phyloP scores from a whole-genome alignment of 1,140 invertebrate genomes.

The Musca vetustissima region DNA sequence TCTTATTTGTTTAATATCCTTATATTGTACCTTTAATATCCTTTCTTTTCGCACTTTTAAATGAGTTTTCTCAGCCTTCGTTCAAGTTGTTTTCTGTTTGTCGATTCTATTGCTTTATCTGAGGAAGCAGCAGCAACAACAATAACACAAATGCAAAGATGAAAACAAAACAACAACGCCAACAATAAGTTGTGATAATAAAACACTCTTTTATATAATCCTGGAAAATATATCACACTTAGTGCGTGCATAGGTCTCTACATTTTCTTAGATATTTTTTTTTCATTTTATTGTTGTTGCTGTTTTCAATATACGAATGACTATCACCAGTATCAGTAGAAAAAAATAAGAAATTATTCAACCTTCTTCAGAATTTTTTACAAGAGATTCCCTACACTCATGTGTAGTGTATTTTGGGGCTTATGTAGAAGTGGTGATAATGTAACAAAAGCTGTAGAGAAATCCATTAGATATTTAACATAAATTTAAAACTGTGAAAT shows the following conservation, averaged over 20 bases:
- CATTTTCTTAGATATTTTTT: not conserved
- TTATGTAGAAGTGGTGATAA: too few species aligned
- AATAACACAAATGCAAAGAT: not conserved
- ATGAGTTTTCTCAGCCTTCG: slow-evolving; percentile 6
- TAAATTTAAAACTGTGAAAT: too few species aligned
- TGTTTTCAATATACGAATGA: not conserved
- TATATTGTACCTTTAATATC: slow-evolving; percentile 23
- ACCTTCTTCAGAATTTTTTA: not conserved
- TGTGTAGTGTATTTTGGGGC: too few species aligned
- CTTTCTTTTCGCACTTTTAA: slow-evolving; percentile 23
- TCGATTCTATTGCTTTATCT: slow-evolving; percentile 5
- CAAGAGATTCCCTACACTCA: too few species aligned
- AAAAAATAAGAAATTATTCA: slow-evolving; percentile 17
- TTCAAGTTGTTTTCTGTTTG: not conserved
- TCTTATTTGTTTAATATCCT: slow-evolving; percentile 21
- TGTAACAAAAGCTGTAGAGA: too few species aligned
- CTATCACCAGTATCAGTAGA: slow-evolving; percentile 16
- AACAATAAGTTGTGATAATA: slow-evolving; percentile 15
- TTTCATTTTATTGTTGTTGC: not conserved
- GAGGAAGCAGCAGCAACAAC: not conserved
- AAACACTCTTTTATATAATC: slow-evolving; percentile 54
- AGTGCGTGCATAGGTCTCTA: slow-evolving; percentile 36
- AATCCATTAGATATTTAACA: too few species aligned
- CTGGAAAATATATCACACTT: slow-evolving; percentile 55
- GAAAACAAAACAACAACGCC: too few species aligned